Evolutionary conservation across 2,888 invertebrate genomes (phyloP), one percentile per base, ranked within the genome.

Genomic region (Hyposoter dolosus): DNA sequence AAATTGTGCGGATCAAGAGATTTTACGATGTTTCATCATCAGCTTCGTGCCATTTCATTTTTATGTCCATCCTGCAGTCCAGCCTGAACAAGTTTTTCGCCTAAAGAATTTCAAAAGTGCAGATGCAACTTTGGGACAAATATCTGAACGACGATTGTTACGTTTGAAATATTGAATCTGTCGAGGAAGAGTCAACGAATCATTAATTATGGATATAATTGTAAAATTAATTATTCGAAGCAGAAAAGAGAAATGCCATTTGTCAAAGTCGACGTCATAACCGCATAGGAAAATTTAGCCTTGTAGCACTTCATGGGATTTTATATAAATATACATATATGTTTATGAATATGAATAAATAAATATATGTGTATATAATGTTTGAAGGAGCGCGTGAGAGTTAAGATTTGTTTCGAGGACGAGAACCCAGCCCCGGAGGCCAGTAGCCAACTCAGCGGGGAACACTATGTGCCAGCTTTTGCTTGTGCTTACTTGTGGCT

Each of bases 381-480:
- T 69, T 43, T 65, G 65, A 82, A 66, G 75, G 78, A 86, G 84
- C 84, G 79, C 82, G 86, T 87, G 87, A 85, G 85, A 85, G 85
- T 68, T 76, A 32, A 75, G 85, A 81, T 84, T 82, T 53, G 80
- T 83, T 83, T 86, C 77, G 85, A 82, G 82, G 78, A 85, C 82
- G 82, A 83, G 85, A 81, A 77, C 60, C 83, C 80, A 86, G 69
- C 83, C 82, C 84, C 82, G 84, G 83, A 83, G 83, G 86, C 83
- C 83, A 77, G 86, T 81, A 83, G 83, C 69, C 74, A n/a, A 7
- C 82, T 63, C 81, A 78, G 71, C 77, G 40, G 81, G 81, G 74
- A 45, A 81, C 74, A 66, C 47, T 17, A 23, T 47, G 63, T 23
- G 71, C 72, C 47, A 80, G 50, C 50, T 80, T 72, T 80, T 72